These are phyloP conservation scores for Anagyrus pseudococci DNA, from an alignment of 2,888 invertebrate species.

Conservation along the genomic window DNA sequence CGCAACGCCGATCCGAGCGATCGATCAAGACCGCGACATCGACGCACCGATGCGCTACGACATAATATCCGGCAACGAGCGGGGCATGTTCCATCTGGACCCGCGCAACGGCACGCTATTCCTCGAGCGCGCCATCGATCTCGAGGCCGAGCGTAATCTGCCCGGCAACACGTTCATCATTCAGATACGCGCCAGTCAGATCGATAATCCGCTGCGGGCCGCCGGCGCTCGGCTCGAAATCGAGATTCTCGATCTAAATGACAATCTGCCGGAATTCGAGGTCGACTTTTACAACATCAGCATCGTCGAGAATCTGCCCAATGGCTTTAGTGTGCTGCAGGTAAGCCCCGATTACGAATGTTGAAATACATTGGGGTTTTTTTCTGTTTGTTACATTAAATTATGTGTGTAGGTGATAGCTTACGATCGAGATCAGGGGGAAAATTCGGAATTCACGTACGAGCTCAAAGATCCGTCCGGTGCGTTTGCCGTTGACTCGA, in stretches of 20 bases:
- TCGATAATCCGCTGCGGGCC: constrained; percentile 79
- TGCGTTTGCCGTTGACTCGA: constrained; percentile 81
- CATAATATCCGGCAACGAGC: constrained; percentile 81
- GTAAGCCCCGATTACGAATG: constrained; percentile 31
- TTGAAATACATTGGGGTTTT: too few species aligned
- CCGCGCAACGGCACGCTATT: constrained; percentile 77
- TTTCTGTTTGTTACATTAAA: too few species aligned
- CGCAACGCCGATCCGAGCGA: constrained; percentile 76
- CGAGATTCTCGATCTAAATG: constrained; percentile 79
- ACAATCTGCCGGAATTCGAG: constrained; percentile 87
- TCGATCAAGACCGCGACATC: constrained; percentile 80
- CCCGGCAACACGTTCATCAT: constrained; percentile 80
- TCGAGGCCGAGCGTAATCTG: constrained; percentile 75
- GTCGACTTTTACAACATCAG: constrained; percentile 90
- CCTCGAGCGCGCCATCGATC: constrained; percentile 80
- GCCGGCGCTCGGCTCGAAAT: constrained; percentile 78
- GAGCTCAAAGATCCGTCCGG: constrained; percentile 76
- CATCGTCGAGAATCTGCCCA: constrained; percentile 89
- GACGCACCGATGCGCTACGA: constrained; percentile 79
- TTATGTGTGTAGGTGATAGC: constrained; percentile 76
- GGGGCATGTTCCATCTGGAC: constrained; percentile 77
- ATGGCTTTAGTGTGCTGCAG: constrained; percentile 75
- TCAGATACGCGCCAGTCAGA: constrained; percentile 80
- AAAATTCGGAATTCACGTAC: constrained; percentile 84
- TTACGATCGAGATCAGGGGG: constrained; percentile 81